Base-by-base conservation (phyloP, 2,113 vertebrate species). In the Gadus chalcogrammus region DNA sequence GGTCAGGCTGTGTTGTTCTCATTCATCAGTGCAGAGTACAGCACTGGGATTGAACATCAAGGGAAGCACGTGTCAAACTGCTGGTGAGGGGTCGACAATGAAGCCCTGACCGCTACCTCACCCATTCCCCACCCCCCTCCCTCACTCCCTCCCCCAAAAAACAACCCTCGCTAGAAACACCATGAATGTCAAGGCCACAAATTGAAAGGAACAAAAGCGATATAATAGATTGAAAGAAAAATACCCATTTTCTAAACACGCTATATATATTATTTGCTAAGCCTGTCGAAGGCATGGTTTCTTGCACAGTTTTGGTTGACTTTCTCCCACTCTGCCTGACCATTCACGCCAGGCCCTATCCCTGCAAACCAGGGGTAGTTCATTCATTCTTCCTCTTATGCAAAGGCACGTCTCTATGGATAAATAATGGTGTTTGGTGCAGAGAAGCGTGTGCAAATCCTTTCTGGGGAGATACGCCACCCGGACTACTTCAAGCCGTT, bases 51-150 rank as follows among this genome's bases (percentile, higher is more conserved):
- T 84, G 83, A 89, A 77, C 78, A 65, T 82, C 83, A 75, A 71
- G 76, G 84, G 85, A 86, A 82, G 86, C 84, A 70, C 79, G 73
- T 84, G 86, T 88, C 86, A 86, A 88, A 82, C 74, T 78, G 74
- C 61, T 61, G 64, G 78, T 82, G 84, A 83, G 81, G 84, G 73
- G 60, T 74, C 8, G 73, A 74, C 58, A 78, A 75, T 82, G 61
- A 68, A 1, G 56, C 15, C 2, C 3, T n/a, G 58, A 20, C 58
- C 17, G 58, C 18, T n/a, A 8, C 5, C 58, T 60, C 58, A n/a
- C n/a, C 17, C 17, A 7, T 9, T 17, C 17, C 20, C 58, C 4
- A 4, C 15, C 4, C 55, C n/a, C 15, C 56, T 15, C 56, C 56
- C 56, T 6, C 56, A 7, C 16, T 16, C 56, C 38, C 38, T 11